A percentile compares a stretch with the other conserved stretches of the same genome.
Conservation (phyloP, 2,113 vertebrate genomes). For the Enhydra lutris region DNA sequence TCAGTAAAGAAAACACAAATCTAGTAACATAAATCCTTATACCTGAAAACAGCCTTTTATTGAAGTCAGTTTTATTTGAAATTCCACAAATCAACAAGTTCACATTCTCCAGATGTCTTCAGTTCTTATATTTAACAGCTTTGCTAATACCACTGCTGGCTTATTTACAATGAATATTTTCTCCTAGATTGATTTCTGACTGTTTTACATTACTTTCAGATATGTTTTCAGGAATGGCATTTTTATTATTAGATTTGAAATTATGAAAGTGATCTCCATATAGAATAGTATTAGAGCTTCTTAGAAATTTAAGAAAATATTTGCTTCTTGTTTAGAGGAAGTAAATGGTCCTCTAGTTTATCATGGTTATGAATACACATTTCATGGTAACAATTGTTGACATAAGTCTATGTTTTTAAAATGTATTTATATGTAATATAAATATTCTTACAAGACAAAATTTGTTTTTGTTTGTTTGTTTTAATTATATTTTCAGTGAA, state of each 20-base stretch:
- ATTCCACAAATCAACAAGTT: constrained; percentile 1
- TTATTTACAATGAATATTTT: neutral
- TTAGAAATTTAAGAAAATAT: constrained; percentile 62
- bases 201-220: constrained; percentile 81
- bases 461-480: constrained; percentile 40
- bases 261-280: constrained; percentile 56
- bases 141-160: neutral
- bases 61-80: constrained; percentile 80
- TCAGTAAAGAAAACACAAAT: constrained; percentile 63
- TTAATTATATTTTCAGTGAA: constrained; percentile 90
- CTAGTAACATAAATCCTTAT: constrained; percentile 55
- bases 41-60: constrained; percentile 79
- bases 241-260: constrained; percentile 76
- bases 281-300: constrained; percentile 51
- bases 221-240: constrained; percentile 78
- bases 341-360: neutral
- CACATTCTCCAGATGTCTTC: constrained; percentile 30
- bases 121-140: constrained; percentile 33
- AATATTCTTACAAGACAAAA: constrained; percentile 47
- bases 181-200: neutral
- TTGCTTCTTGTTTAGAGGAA: constrained; percentile 68
- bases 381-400: neutral
- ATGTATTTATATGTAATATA: neutral
- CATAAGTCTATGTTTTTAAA: neutral
- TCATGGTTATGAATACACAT: neutral